Percentiles rank a stretch among this genome's conserved stretches.
Evolutionary conservation across 2,888 invertebrate genomes (phyloP).

Genomic region (Rhopalosiphum nymphaeae): DNA sequence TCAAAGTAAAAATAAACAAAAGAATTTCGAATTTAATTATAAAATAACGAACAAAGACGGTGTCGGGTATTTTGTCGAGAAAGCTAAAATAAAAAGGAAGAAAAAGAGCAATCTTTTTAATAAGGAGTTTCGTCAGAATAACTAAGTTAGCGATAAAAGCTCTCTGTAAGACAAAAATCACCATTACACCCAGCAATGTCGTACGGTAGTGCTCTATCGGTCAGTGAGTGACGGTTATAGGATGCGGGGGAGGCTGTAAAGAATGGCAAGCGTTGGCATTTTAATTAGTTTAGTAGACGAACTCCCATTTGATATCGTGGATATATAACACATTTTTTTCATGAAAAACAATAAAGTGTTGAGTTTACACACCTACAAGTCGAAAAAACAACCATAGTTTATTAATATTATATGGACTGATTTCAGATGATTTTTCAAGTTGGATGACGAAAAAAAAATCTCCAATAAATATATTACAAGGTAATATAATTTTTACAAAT

Average conservation of each 20-base stretch:
- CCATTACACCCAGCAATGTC: background rate
- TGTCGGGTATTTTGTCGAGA: background rate
- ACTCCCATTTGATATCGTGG: background rate
- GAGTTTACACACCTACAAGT: background rate
- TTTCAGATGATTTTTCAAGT: background rate
- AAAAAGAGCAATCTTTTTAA: constrained; percentile 7
- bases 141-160: constrained; percentile 27
- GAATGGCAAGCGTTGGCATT: background rate
- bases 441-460: background rate
- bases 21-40: constrained; percentile 9
- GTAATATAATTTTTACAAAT: background rate
- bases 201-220: background rate
- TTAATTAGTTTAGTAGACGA: constrained; percentile 6
- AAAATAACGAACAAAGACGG: background rate
- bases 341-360: background rate
- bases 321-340: background rate
- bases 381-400: background rate
- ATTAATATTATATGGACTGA: background rate
- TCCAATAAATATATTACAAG: background rate
- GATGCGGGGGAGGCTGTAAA: background rate
- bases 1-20: background rate
- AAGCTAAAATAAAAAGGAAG: background rate
- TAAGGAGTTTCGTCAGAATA: background rate
- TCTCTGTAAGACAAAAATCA: background rate
- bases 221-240: background rate